Base-by-base conservation (phyloP, 1,140 invertebrate genomes). In the Drusus annulatus region DNA sequence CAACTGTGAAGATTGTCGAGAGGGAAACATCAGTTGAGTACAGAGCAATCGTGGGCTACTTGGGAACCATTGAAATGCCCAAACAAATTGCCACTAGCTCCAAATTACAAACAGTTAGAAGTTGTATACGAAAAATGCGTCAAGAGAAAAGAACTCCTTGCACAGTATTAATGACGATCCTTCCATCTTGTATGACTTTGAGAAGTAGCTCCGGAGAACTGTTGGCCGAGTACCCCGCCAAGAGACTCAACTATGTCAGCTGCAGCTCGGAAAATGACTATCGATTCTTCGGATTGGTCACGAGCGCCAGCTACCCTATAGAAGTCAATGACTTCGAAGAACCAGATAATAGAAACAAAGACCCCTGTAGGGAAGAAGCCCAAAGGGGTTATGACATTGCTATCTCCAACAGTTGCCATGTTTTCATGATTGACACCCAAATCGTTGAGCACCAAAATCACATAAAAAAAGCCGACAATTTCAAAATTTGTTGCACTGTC, bases 11-110 rank as follows among this genome's bases (percentile, higher is more conserved):
- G 68, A 76, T 83, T 10, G 75, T 80, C 13, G 76, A 81, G 31
- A 79, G 82, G 45, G 76, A 81, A 63, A 79, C 76, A 80, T 51
- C 92, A 51, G 89, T 95, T 25, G 94, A 96, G 76, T 95, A 95
- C 84, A 92, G 95, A 80, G 95, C 95, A 0, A 93, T 98, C 16
- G 96, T 98, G 3, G 97, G 97, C 0, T 99, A 98, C 87, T 91
- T 98, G 63, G 97, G 98, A 4, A 98, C 97, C 0, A 98, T 98
- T 68, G 97, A 98, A 89, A 98, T 98, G 91, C 97, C 97, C 0
- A 94, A 95, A 86, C 95, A 97, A 85, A 89, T 95, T 54, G 93
- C 94, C 69, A 92, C 95, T 0, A 93, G 93, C 63, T 94, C 94
- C 7, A 93, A 95, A 85, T 91, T 95, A 58, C 93, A 94, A 81